Evolutionary conservation across 2,888 invertebrate species (phyloP).

Genomic region (Agonopterix heracliana): DNA sequence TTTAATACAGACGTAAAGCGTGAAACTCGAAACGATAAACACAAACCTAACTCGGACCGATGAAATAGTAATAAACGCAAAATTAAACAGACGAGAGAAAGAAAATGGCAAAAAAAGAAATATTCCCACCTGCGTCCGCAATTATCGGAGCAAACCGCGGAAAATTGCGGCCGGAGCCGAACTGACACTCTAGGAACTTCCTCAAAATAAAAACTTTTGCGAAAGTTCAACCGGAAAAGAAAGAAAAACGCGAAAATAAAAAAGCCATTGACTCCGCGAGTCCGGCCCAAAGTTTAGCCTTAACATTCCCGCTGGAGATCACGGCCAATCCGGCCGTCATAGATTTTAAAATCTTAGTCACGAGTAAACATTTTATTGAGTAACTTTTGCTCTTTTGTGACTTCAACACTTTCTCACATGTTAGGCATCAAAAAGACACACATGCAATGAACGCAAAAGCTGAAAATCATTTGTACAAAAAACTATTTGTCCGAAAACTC

Average conservation of each 20-base stretch:
- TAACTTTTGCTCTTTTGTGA: too few relatives aligned
- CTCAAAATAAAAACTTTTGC: conserved; percentile 67
- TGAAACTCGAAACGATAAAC: too few relatives aligned
- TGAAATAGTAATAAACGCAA: conserved; percentile 27
- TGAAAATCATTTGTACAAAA: too few relatives aligned
- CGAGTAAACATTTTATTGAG: too few relatives aligned
- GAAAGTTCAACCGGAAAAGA: conserved; percentile 67
- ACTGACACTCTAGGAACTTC: conserved; percentile 73
- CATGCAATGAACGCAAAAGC: too few relatives aligned
- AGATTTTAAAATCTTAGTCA: too few relatives aligned
- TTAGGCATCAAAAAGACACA: too few relatives aligned
- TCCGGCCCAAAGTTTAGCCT: conserved; percentile 59
- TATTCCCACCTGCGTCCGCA: conserved; percentile 68
- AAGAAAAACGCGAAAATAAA: conserved; percentile 65
- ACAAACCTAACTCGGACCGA: too few relatives aligned
- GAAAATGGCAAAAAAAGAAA: conserved; percentile 32
- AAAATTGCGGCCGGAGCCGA: conserved; percentile 69
- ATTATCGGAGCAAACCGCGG: conserved; percentile 70
- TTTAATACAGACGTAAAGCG: too few relatives aligned
- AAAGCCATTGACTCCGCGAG: conserved; percentile 70
- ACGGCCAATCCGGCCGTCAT: conserved; percentile 37
- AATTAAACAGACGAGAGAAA: conserved; percentile 24
- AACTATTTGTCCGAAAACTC: too few relatives aligned
- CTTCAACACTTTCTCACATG: too few relatives aligned
- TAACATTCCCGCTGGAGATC: conserved; percentile 55